Percentiles rank a stretch among this genome's conserved stretches.
phyloP scores from a whole-genome alignment of 2,888 invertebrate species.

The Cephus runcator region DNA sequence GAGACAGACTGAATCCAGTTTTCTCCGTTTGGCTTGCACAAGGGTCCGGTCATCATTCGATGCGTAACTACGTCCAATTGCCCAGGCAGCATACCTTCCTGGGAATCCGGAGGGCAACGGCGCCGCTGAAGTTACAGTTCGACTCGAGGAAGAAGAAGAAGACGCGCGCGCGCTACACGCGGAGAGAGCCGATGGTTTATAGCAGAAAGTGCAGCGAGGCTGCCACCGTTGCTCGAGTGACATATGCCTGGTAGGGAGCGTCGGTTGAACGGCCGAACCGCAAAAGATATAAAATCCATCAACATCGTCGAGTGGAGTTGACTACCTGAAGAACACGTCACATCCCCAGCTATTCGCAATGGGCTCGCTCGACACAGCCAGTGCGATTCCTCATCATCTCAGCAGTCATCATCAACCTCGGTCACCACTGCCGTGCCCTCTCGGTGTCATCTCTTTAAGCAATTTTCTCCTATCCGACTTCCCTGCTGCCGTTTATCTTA shows the following conservation, averaged over 20 bases:
- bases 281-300: constrained; percentile 35
- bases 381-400: not conserved
- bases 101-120: constrained; percentile 31
- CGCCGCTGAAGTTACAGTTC: constrained; percentile 1
- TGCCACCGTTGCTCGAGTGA: constrained; percentile 25
- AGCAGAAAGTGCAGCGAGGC: constrained; percentile 37
- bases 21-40: constrained; percentile 33
- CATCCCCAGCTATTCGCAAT: not conserved
- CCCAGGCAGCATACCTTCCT: constrained; percentile 32
- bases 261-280: constrained; percentile 26
- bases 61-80: constrained; percentile 56
- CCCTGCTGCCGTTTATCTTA: not conserved
- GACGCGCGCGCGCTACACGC: constrained; percentile 31
- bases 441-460: constrained; percentile 2
- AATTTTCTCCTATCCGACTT: constrained; percentile 1
- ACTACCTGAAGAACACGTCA: not conserved
- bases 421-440: not conserved
- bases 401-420: not conserved
- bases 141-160: constrained; percentile 6
- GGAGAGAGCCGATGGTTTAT: constrained; percentile 40
- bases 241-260: constrained; percentile 30
- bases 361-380: not conserved
- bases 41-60: constrained; percentile 33
- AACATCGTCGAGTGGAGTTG: constrained; percentile 15
- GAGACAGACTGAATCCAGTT: constrained; percentile 40